phyloP scores from a whole-genome alignment of 2,888 invertebrate species.

The Seira sanloemensis region DNA sequence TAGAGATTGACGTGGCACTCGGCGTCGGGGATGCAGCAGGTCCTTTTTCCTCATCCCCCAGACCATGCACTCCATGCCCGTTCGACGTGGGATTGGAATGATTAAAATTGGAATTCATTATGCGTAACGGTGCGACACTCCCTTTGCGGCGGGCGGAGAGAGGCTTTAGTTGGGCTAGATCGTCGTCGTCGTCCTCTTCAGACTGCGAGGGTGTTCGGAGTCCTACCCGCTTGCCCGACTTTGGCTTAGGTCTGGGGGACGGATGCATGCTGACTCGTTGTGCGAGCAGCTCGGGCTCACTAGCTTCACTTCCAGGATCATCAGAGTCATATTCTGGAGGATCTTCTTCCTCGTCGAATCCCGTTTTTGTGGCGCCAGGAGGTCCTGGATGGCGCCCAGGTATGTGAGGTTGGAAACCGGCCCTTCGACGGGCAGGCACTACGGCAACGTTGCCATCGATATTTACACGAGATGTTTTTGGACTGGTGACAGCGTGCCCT shows the following conservation, averaged over 20 bases:
- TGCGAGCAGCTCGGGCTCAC: conserved; percentile 48
- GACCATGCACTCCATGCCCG: neutral
- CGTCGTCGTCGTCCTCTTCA: conserved; percentile 48
- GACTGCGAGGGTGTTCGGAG: neutral
- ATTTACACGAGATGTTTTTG: conserved; percentile 6
- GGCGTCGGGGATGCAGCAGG: conserved; percentile 45
- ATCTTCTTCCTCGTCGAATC: conserved; percentile 33
- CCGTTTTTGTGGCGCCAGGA: conserved; percentile 30
- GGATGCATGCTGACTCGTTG: too few species aligned
- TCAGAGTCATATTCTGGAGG: neutral
- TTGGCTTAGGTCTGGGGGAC: neutral
- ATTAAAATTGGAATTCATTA: conserved; percentile 61
- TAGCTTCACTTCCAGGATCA: conserved; percentile 47
- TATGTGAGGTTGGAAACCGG: conserved; percentile 53
- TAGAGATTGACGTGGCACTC: conserved; percentile 51
- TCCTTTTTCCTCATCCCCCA: conserved; percentile 47
- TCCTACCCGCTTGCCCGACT: conserved; percentile 17
- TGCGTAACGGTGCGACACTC: conserved; percentile 58
- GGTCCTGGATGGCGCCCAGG: conserved; percentile 49
- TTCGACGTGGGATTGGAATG: conserved; percentile 37
- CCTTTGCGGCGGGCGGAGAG: conserved; percentile 60
- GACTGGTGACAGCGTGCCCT: conserved; percentile 54
- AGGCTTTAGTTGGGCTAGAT: conserved; percentile 25
- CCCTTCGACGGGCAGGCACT: conserved; percentile 39
- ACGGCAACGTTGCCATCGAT: conserved; percentile 25